Evolutionary conservation across 2,888 invertebrate species (phyloP).

Genomic region (Limenitis camilla): DNA sequence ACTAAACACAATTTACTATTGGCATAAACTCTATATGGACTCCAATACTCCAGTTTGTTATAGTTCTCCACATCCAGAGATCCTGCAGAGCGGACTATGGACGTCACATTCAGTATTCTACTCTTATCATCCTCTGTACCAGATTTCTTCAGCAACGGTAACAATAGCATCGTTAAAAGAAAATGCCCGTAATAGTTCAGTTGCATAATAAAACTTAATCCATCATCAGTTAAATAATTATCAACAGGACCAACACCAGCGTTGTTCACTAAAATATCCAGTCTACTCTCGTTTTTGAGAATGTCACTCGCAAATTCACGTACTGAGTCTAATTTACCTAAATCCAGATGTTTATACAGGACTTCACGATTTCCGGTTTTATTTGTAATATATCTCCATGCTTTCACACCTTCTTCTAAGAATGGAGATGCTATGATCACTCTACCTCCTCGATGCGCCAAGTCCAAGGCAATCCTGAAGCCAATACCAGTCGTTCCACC

Average conservation of each 20-base stretch:
- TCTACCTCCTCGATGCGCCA: slow-evolving; percentile 44
- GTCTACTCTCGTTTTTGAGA: slow-evolving; percentile 44
- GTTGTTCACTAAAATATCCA: slow-evolving; percentile 90
- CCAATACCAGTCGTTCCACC: slow-evolving; percentile 56
- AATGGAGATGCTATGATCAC: slow-evolving; percentile 52
- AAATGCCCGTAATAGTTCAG: slow-evolving; percentile 95
- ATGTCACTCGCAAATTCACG: slow-evolving; percentile 24
- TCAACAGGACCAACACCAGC: slow-evolving; percentile 82
- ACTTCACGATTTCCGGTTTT: slow-evolving; percentile 78
- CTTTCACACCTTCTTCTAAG: slow-evolving; percentile 39
- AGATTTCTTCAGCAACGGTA: slow-evolving; percentile 80
- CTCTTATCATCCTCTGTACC: slow-evolving; percentile 70
- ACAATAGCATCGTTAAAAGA: slow-evolving; percentile 87
- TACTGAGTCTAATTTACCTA: slow-evolving; percentile 74
- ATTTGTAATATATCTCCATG: slow-evolving; percentile 73
- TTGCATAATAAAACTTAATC: slow-evolving; percentile 88
- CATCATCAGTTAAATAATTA: slow-evolving; percentile 79
- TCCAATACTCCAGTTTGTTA: slow-evolving; percentile 60
- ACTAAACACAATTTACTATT: slow-evolving; percentile 80
- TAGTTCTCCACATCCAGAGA: slow-evolving; percentile 78
- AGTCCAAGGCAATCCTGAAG: slow-evolving; percentile 44
- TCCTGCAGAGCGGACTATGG: slow-evolving; percentile 78
- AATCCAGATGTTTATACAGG: slow-evolving; percentile 79
- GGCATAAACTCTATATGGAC: slow-evolving; percentile 67
- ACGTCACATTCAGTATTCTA: slow-evolving; percentile 84